Base-by-base conservation (phyloP, 2,797 vertebrate genomes). In the Thamnophis elegans region DNA sequence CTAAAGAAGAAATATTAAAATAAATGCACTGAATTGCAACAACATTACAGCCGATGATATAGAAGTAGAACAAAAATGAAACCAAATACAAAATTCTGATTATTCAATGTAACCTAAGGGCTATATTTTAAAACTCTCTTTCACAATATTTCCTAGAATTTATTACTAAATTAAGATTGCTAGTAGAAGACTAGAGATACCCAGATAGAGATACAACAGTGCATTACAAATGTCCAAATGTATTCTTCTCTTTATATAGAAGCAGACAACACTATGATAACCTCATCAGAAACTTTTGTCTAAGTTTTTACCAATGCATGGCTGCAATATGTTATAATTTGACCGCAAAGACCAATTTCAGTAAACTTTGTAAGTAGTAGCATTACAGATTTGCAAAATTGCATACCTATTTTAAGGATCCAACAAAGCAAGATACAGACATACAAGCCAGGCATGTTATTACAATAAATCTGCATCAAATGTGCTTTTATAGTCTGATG, bases 391-490 rank as follows among this genome's bases (percentile, higher is more conserved):
- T 88, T 82, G 42, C 55, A 42, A 54, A 92, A 85, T 22, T 85
- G 32, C 20, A 5, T 36, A 82, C 5, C 42, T 25, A 73, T 59
- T n/a, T 90, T 86, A 94, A 93, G 90, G 53, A 89, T n/a, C 47
- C 36, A n/a, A 28, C 12, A 65, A 36, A 82, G n/a, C 16, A 16
- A 92, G n/a, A 89, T 16, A 47, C 4, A 87, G 53, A 68, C 13
- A 5, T 18, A 47, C 12, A 89, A 36, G 51, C 73, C n/a, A 62
- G 51, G 2, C 60, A 25, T 56, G 56, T 0, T 94, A 47, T 26
- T 87, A 53, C 16, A 85, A 3, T 47, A 47, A 93, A 94, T 88
- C 91, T 94, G 90, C n/a, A 82, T 85, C 13, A 51, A 94, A 91
- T 73, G 60, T 13, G 10, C 7, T 56, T 1, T 91, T 92, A 82